Percentiles rank a stretch among this genome's conserved stretches.
phyloP scores from a whole-genome alignment of 2,888 invertebrate genomes.

The Acronicta aceris region DNA sequence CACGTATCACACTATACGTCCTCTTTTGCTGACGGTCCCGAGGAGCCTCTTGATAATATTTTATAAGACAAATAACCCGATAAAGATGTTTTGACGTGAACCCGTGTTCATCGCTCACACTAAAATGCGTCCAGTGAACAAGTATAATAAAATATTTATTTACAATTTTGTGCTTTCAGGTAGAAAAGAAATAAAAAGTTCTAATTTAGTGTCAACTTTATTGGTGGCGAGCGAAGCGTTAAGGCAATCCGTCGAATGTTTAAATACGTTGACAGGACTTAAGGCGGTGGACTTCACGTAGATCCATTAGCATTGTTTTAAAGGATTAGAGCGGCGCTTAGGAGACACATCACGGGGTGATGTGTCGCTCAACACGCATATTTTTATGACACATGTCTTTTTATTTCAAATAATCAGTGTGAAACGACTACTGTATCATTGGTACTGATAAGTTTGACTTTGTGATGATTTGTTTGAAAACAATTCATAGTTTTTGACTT shows the following conservation, averaged over 20 bases:
- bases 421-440: conserved; percentile 82
- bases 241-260: conserved; percentile 80
- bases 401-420: conserved; percentile 79
- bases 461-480: conserved; percentile 54
- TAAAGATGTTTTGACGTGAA: conserved; percentile 90
- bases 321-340: conserved; percentile 86
- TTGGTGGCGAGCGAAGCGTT: conserved; percentile 86
- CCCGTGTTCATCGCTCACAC: conserved; percentile 89
- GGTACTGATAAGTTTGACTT: conserved; percentile 69
- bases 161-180: conserved; percentile 82
- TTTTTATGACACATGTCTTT: conserved; percentile 86
- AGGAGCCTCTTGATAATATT: conserved; percentile 89
- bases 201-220: conserved; percentile 88
- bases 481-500: conserved; percentile 26
- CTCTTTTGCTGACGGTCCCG: conserved; percentile 88
- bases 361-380: conserved; percentile 81
- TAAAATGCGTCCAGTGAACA: conserved; percentile 87
- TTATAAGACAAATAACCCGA: conserved; percentile 90
- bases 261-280: conserved; percentile 84
- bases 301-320: conserved; percentile 89
- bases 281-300: conserved; percentile 80
- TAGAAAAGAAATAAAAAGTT: conserved; percentile 81
- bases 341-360: conserved; percentile 72
- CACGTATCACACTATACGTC: conserved; percentile 83
- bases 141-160: conserved; percentile 88